phyloP scores from a whole-genome alignment of 2,797 vertebrate genomes.

The Loris lydekkerianus region DNA sequence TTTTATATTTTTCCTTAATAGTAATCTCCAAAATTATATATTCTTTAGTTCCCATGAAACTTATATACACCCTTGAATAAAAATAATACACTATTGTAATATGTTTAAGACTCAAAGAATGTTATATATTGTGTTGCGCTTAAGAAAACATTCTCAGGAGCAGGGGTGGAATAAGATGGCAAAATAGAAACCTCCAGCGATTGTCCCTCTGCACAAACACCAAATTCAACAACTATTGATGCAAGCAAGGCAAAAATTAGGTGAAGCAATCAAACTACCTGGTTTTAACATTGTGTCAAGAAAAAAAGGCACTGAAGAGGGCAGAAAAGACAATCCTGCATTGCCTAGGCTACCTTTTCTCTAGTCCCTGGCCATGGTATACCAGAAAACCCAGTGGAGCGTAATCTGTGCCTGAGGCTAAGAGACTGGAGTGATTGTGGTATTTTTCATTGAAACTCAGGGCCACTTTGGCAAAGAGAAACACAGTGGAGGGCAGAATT shows the following conservation, averaged over 20 bases:
- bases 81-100: background rate
- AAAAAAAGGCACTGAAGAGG: background rate
- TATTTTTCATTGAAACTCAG: background rate
- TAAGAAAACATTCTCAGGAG: background rate
- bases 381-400: background rate
- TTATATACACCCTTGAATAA: background rate
- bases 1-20: background rate
- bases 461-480: background rate
- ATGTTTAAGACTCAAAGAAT: background rate
- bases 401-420: background rate
- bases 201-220: background rate
- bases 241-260: background rate
- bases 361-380: background rate
- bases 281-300: background rate
- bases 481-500: background rate
- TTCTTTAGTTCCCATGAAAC: background rate
- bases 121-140: background rate
- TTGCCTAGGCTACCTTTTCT: rapidly evolving
- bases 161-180: background rate
- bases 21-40: background rate
- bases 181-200: background rate
- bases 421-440: background rate
- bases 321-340: background rate
- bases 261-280: background rate
- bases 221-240: background rate